These are phyloP conservation scores for Heteromyza rotundicornis DNA, from an alignment of 2,888 invertebrate species.

Conservation along the genomic window DNA sequence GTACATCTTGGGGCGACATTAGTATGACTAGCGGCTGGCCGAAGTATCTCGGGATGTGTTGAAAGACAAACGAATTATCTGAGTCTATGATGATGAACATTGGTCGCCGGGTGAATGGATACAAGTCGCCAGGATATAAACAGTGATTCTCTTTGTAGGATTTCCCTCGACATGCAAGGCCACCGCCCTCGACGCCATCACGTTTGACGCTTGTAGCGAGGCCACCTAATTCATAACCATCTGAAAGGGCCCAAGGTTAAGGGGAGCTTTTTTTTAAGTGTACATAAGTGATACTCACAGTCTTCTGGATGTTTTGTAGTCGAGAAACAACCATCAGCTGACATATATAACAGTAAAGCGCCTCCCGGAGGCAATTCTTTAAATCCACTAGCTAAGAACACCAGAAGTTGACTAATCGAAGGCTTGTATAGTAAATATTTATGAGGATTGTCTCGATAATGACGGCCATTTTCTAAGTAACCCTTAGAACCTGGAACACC, in stretches of 20 bases:
- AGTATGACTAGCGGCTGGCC: slow-evolving; percentile 92
- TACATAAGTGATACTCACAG: slow-evolving; percentile 68
- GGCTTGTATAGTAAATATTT: slow-evolving; percentile 96
- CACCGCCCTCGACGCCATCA: slow-evolving; percentile 67
- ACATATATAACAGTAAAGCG: slow-evolving; percentile 88
- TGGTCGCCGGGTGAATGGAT: slow-evolving; percentile 90
- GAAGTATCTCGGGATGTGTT: slow-evolving; percentile 89
- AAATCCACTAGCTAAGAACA: slow-evolving; percentile 90
- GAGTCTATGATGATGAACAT: slow-evolving; percentile 94
- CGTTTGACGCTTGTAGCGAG: slow-evolving; percentile 86
- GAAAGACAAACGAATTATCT: slow-evolving; percentile 91
- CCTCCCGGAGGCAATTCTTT: slow-evolving; percentile 93
- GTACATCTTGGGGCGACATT: slow-evolving; percentile 92
- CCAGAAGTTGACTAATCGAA: slow-evolving; percentile 89
- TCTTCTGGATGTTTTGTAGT: slow-evolving; percentile 87
- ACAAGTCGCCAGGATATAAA: slow-evolving; percentile 91
- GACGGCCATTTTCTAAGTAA: slow-evolving; percentile 75
- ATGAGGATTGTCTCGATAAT: slow-evolving; percentile 89
- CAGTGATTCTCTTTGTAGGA: slow-evolving; percentile 74
- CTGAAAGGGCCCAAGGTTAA: no score
- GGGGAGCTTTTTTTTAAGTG: not conserved
- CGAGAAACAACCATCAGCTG: slow-evolving; percentile 88
- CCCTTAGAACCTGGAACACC: slow-evolving; percentile 66
- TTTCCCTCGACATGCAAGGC: slow-evolving; percentile 60
- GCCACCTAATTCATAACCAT: slow-evolving; percentile 91